Evolutionary conservation across 2,113 vertebrate species (phyloP), one percentile per base, ranked within the genome.

Genomic region (Phalacrocorax pelagicus): DNA sequence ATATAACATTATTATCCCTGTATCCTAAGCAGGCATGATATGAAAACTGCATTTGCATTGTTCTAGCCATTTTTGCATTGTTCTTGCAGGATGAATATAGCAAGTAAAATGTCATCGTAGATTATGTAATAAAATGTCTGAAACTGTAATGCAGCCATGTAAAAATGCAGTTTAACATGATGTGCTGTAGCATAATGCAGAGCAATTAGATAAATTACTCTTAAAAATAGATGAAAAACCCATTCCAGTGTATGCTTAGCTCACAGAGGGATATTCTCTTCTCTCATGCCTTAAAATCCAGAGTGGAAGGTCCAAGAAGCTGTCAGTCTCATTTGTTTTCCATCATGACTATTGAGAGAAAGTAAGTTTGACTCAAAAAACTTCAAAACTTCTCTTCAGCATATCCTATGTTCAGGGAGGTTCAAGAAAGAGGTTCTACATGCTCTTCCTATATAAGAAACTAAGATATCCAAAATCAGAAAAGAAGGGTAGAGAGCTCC

Each of bases 211-310:
- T 83, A 93, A 94, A 92, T 74, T 93, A 74, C 47, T 88, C 59
- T 95, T 94, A 92, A 96, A 94, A 96, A 86, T 55, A 93, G 83
- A 86, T 93, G 90, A 93, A 59, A 95, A 86, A 74, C 81, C 59
- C n/a, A 71, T 77, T 93, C 32, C 72, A 62, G 7, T 55, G 24
- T 61, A 54, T 70, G 58, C 46, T 77, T 70, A 52, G 42, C 36
- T 90, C 62, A 92, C 23, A 86, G 54, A 93, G 51, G 29, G 29
- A 32, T 86, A 70, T 55, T 73, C 32, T 93, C 15, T 78, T 94
- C 46, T 63, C 12, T 94, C 10, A 23, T 84, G 26, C 47, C 58
- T 61, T 92, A 79, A 67, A 93, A 84, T 22, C 21, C 23, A 21
- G 36, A 91, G n/a, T 47, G 22, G 36, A 88, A 91, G 22, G 36